Percentiles rank a stretch among this genome's conserved stretches.
phyloP scores from a whole-genome alignment of 2,888 invertebrate genomes.

The Ceraclea dissimilis region DNA sequence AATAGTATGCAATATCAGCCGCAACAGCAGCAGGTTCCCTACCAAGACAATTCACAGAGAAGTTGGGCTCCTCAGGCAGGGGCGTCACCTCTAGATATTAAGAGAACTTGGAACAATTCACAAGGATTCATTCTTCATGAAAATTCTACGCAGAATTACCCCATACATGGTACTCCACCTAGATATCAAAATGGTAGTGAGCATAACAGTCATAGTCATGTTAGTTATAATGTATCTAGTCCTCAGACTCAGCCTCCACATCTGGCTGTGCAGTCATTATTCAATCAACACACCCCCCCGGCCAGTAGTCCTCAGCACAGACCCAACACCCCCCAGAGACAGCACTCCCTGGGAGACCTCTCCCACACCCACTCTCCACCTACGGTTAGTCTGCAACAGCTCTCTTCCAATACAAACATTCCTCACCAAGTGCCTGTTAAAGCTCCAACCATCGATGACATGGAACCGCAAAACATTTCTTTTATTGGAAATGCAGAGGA shows the following conservation, averaged over 20 bases:
- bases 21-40: conserved; percentile 33
- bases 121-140: conserved; percentile 64
- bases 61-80: conserved; percentile 29
- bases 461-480: conserved; percentile 90
- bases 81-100: background rate
- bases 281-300: conserved; percentile 46
- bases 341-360: conserved; percentile 43
- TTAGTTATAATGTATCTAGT: conserved; percentile 52
- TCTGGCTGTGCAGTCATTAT: conserved; percentile 36
- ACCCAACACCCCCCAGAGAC: conserved; percentile 49
- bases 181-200: conserved; percentile 62
- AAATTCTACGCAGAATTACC: conserved; percentile 33
- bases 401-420: conserved; percentile 30
- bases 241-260: conserved; percentile 44
- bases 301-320: conserved; percentile 61
- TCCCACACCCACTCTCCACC: conserved; percentile 33
- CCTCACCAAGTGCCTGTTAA: conserved; percentile 43
- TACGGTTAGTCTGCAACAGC: conserved; percentile 47
- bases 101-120: conserved; percentile 29
- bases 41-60: conserved; percentile 37
- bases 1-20: conserved; percentile 29
- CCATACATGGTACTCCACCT: conserved; percentile 31
- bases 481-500: conserved; percentile 71
- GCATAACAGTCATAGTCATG: conserved; percentile 48
- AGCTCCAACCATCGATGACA: conserved; percentile 69